These are phyloP conservation scores for Orcinus orca DNA, from an alignment of 2,113 vertebrate genomes.

Conservation along the genomic window DNA sequence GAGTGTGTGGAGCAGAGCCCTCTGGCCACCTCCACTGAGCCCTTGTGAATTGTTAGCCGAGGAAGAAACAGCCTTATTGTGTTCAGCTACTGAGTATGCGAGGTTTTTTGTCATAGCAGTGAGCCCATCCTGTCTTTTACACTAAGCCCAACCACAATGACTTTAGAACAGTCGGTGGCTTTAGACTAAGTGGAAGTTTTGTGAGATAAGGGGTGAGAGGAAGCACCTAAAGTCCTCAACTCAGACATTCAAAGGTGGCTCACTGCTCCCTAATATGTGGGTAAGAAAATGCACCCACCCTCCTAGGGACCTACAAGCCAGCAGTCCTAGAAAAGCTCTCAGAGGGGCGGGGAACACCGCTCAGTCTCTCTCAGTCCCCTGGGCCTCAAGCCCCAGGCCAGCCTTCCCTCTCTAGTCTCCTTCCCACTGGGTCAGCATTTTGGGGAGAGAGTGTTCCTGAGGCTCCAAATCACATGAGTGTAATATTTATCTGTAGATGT, in stretches of 20 bases:
- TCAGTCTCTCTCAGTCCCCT: accelerated
- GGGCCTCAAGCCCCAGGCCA: neutral
- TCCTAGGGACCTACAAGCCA: neutral
- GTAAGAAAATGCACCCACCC: neutral
- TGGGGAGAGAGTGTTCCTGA: neutral
- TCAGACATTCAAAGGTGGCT: neutral
- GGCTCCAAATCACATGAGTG: neutral
- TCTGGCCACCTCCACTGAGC: neutral
- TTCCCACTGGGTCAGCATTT: neutral
- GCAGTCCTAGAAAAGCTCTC: neutral
- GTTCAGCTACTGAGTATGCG: neutral
- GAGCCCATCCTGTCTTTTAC: neutral
- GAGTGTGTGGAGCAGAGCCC: neutral
- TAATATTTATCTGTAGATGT: constrained; percentile 44
- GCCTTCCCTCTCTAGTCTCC: neutral
- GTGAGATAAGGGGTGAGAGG: neutral
- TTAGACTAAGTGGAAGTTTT: neutral
- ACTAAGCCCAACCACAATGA: neutral
- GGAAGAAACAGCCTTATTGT: neutral
- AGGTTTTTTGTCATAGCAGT: neutral
- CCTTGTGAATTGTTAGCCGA: neutral
- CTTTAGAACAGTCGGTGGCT: neutral
- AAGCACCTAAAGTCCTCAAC: neutral
- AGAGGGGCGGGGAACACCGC: neutral
- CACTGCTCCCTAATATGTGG: neutral